A percentile compares a stretch with the other conserved stretches of the same genome.
These are phyloP conservation scores for Brachionus calyciflorus DNA, from an alignment of 1,140 invertebrate species.

Conservation along the genomic window DNA sequence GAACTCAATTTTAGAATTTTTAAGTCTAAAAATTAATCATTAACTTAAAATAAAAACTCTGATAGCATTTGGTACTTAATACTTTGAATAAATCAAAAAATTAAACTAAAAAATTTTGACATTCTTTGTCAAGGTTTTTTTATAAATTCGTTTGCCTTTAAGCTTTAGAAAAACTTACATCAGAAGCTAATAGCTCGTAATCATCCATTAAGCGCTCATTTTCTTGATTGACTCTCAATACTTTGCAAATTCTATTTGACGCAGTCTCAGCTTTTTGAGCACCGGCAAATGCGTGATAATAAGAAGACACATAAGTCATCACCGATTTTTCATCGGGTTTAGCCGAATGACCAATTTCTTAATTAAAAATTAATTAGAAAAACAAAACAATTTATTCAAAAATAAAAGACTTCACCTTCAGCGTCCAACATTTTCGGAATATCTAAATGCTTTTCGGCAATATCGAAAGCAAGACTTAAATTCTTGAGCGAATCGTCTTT, in stretches of 20 bases:
- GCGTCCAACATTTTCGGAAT: conserved; percentile 99
- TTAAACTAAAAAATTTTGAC: too few species aligned
- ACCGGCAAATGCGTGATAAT: conserved; percentile 99
- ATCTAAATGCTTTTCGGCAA: conserved; percentile 98
- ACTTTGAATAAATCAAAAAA: too few species aligned
- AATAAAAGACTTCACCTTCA: conserved; percentile 79
- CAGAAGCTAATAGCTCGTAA: conserved; percentile 76
- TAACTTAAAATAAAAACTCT: too few species aligned
- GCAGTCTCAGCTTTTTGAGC: conserved; percentile 99
- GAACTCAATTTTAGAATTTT: too few species aligned
- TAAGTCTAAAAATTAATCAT: too few species aligned
- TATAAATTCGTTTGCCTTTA: too few species aligned
- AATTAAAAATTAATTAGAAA: conserved; percentile 53
- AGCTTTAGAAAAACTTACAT: conserved; percentile 12
- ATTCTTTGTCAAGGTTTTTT: too few species aligned
- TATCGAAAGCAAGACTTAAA: conserved; percentile 97
- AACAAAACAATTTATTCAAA: neutral
- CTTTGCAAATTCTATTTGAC: conserved; percentile 98
- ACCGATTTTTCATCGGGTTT: conserved; percentile 97
- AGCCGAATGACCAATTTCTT: conserved; percentile 96
- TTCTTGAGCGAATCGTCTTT: conserved; percentile 95
- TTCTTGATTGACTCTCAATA: conserved; percentile 98
- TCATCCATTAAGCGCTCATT: conserved; percentile 99
- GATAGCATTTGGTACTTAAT: too few species aligned
- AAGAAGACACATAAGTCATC: conserved; percentile 99